A percentile compares a stretch with the other conserved stretches of the same genome.
These are phyloP conservation scores for Drosophila rufa DNA, from an alignment of 1,140 invertebrate genomes.

Conservation along the genomic window DNA sequence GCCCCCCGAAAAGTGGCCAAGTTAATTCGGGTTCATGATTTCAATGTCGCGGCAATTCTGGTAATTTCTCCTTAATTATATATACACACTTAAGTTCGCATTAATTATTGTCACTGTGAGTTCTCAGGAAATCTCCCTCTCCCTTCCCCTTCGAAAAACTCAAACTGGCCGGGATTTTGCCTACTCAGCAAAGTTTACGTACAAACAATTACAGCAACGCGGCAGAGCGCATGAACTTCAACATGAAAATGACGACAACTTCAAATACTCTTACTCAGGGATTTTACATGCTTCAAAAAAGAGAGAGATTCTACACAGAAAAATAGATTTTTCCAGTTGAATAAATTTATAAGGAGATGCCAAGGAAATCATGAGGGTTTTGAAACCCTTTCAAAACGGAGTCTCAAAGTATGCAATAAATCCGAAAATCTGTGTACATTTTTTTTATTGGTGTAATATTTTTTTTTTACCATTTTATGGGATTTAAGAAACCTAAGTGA, in stretches of 20 bases:
- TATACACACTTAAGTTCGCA: conserved; percentile 45
- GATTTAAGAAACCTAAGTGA: too few species aligned
- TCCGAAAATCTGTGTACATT: background rate
- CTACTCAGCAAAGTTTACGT: conserved; percentile 33
- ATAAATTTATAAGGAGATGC: too few species aligned
- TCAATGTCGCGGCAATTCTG: conserved; percentile 55
- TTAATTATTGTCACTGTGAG: conserved; percentile 50
- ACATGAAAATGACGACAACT: background rate
- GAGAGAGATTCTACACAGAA: background rate
- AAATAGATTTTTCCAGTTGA: background rate
- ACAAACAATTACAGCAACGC: conserved; percentile 44
- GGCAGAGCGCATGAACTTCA: conserved; percentile 8
- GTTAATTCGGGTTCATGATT: conserved; percentile 29
- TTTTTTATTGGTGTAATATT: too few species aligned
- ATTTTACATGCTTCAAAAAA: background rate
- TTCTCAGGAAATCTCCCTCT: conserved; percentile 22
- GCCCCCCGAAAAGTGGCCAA: background rate
- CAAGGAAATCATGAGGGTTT: background rate
- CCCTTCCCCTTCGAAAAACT: background rate
- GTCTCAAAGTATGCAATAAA: background rate
- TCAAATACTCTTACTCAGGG: conserved; percentile 18
- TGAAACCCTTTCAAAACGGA: too few species aligned
- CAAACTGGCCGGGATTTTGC: conserved; percentile 29
- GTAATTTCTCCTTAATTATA: conserved; percentile 53
- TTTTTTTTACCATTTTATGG: too few species aligned